Evolutionary conservation across 2,113 vertebrate genomes (phyloP), one percentile per base, ranked within the genome.

Genomic region (Anseranas semipalmata): DNA sequence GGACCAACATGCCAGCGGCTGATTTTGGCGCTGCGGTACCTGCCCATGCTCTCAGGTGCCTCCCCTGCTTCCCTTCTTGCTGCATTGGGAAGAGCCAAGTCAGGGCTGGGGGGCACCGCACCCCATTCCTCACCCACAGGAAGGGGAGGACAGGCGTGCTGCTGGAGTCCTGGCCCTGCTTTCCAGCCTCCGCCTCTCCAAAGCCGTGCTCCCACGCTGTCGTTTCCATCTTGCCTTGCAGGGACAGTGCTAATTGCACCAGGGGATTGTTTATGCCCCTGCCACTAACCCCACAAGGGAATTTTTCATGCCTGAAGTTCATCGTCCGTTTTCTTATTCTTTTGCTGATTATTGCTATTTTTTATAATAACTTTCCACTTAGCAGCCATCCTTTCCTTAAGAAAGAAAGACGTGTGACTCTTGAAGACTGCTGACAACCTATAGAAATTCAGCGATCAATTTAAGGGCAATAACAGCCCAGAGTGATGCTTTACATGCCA

Each of bases 1-100:
- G 0, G 28, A 8, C 41, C 14, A 21, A 82, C 83, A 58, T 0
- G 0, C 2, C 7, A 75, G 43, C 0, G 1, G 37, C 50, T 55
- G 37, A 20, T 59, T 94, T 87, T 67, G 50, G 52, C 41, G 18
- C 60, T 60, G 41, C 50, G 15, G 3, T 48, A 37, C 19, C 50
- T 66, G 39, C 46, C 5, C 46, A 5, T 48, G 21, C 46, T 20
- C 46, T 68, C 0, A 0, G 73, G 12, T 24, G 81, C 8, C 27
- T 70, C 37, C 11, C 48, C 68, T 66, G 45, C 50, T 24, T 85
- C 68, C 22, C 18, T 67, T 41, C 41, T 45, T 63, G n/a, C 28
- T 15, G 1, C 30, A 9, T 55, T 45, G 19, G 53, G 53, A 76
- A 68, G 15, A 70, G 41, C 33, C 0, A 0, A 76, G 16, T 6